A percentile compares a stretch with the other conserved stretches of the same genome.
Conservation (phyloP, 2,888 invertebrate species). For the Bhutanitis thaidina region DNA sequence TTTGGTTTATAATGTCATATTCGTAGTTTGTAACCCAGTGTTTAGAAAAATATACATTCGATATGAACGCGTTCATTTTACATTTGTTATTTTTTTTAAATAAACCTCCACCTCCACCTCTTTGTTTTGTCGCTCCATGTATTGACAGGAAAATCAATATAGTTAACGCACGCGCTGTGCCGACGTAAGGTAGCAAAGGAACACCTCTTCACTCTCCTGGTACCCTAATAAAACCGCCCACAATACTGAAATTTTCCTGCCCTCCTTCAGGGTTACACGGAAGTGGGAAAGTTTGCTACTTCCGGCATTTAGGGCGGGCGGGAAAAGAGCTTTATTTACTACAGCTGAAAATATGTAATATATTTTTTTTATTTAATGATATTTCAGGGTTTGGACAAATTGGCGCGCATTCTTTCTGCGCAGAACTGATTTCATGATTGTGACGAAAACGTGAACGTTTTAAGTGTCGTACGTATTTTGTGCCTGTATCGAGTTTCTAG, state of each 20-base stretch:
- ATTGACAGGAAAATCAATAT: slow-evolving; percentile 14
- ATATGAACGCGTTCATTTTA: too few species aligned
- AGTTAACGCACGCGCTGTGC: slow-evolving; percentile 16
- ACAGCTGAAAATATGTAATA: neutral
- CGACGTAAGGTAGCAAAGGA: slow-evolving; percentile 7
- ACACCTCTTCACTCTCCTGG: slow-evolving; percentile 37
- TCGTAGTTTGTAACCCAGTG: too few species aligned
- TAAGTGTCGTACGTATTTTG: too few species aligned
- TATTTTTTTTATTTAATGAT: neutral
- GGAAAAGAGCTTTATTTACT: slow-evolving; percentile 19
- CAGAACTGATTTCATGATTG: slow-evolving; percentile 27
- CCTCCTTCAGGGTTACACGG: slow-evolving; percentile 65
- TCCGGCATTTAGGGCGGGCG: slow-evolving; percentile 62
- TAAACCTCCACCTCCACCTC: neutral
- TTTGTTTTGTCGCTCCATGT: neutral
- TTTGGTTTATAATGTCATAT: too few species aligned
- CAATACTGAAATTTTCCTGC: slow-evolving; percentile 74
- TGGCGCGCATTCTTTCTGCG: slow-evolving; percentile 52
- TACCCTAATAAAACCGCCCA: slow-evolving; percentile 70
- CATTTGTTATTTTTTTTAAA: too few species aligned
- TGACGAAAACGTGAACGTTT: too few species aligned
- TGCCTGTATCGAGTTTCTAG: too few species aligned
- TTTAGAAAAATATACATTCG: too few species aligned
- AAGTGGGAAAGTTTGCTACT: slow-evolving; percentile 50
- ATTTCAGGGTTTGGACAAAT: slow-evolving; percentile 14